phyloP scores from a whole-genome alignment of 2,888 invertebrate genomes.

The Orthonychiurus folsomi region DNA sequence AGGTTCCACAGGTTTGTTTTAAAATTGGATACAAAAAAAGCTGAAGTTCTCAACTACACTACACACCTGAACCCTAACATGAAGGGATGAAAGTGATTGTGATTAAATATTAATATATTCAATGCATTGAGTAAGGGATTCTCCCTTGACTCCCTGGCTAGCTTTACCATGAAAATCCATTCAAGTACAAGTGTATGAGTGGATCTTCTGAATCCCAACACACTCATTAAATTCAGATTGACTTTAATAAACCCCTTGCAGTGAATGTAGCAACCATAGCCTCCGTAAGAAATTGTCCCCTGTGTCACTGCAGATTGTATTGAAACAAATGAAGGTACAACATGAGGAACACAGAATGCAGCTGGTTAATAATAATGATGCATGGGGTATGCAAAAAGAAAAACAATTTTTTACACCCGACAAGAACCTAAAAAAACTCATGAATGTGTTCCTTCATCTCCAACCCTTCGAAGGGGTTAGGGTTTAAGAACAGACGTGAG shows the following conservation, averaged over 20 bases:
- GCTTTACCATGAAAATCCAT: neutral
- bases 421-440: neutral
- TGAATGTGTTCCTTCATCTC: neutral
- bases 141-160: neutral
- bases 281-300: neutral
- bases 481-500: neutral
- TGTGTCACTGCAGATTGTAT: too few species aligned
- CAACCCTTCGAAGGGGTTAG: too few species aligned
- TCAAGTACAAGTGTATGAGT: neutral
- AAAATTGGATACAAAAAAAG: too few species aligned
- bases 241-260: neutral
- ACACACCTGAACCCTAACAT: too few species aligned
- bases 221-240: neutral
- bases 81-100: neutral
- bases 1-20: too few species aligned
- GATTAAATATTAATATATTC: neutral
- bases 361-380: slow-evolving; percentile 1
- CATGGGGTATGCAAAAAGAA: neutral
- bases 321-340: too few species aligned
- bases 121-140: neutral
- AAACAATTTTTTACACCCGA: neutral
- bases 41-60: too few species aligned
- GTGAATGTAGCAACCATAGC: neutral
- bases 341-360: too few species aligned
- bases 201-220: neutral